Conservation (phyloP, 2,888 invertebrate species). For the Aethes cnicana region DNA sequence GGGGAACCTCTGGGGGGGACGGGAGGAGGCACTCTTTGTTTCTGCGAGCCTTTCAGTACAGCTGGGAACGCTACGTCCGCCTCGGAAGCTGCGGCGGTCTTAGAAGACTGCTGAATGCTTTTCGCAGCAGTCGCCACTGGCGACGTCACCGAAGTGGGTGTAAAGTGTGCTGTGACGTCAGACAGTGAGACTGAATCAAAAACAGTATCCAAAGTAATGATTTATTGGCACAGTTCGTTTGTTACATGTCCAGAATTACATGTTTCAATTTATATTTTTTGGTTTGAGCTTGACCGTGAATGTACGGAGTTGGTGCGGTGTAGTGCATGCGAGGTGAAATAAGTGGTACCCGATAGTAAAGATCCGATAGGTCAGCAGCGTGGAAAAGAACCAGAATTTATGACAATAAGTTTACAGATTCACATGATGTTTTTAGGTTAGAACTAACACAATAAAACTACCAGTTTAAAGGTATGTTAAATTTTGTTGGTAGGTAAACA, state of each 20-base stretch:
- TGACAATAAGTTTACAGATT: slow-evolving; percentile 67
- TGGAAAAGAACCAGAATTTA: slow-evolving; percentile 72
- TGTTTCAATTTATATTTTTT: slow-evolving; percentile 80
- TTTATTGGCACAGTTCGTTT: slow-evolving; percentile 54
- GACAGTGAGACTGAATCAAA: slow-evolving; percentile 75
- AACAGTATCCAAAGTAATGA: slow-evolving; percentile 26
- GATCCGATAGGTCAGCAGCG: slow-evolving; percentile 78
- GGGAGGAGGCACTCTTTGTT: slow-evolving; percentile 92
- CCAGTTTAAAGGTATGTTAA: too few relatives aligned
- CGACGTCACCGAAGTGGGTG: slow-evolving; percentile 73
- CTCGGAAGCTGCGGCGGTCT: slow-evolving; percentile 65
- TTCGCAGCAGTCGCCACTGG: slow-evolving; percentile 70
- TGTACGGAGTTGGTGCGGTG: slow-evolving; percentile 68
- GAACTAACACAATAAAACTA: background rate
- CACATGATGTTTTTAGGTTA: background rate
- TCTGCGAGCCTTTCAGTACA: slow-evolving; percentile 87
- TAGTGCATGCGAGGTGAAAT: slow-evolving; percentile 55
- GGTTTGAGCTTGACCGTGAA: slow-evolving; percentile 76
- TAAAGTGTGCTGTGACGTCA: slow-evolving; percentile 80
- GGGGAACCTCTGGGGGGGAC: slow-evolving; percentile 93
- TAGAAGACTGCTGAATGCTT: slow-evolving; percentile 54
- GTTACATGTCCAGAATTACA: slow-evolving; percentile 72
- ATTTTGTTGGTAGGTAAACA: too few relatives aligned
- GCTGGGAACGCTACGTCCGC: slow-evolving; percentile 87
- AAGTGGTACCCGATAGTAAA: slow-evolving; percentile 71